These are phyloP conservation scores for Hyperoplus immaculatus DNA, from an alignment of 2,797 vertebrate genomes.

Conservation along the genomic window DNA sequence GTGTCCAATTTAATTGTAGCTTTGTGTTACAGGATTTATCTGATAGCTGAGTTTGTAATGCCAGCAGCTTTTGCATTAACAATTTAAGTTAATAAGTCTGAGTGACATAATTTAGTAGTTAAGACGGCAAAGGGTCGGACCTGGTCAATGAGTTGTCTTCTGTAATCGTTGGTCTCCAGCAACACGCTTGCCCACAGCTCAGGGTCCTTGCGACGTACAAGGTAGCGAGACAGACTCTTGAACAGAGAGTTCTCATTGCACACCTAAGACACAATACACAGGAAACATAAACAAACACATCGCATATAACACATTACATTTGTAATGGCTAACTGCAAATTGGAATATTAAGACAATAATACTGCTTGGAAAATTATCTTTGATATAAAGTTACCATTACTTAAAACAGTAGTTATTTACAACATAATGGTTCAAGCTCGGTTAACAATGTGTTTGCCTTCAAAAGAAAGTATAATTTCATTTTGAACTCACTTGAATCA, in stretches of 20 bases:
- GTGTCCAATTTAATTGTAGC: not conserved
- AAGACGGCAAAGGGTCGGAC: conserved; percentile 53
- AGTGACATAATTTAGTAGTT: not conserved
- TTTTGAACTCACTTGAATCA: conserved; percentile 89
- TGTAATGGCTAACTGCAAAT: not conserved
- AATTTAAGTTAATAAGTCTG: not conserved
- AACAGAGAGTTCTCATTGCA: conserved; percentile 99
- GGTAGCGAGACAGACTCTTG: conserved; percentile 97
- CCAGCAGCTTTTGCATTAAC: not conserved
- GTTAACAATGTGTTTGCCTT: too few species aligned
- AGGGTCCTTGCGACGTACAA: conserved; percentile 96
- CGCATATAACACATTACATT: not conserved
- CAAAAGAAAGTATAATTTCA: not conserved
- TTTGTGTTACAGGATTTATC: not conserved
- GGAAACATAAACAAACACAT: not conserved
- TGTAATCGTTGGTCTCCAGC: conserved; percentile 94
- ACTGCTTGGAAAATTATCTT: not conserved
- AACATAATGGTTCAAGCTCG: not conserved
- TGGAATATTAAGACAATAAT: not conserved
- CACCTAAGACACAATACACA: conserved; percentile 83
- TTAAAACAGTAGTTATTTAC: not conserved
- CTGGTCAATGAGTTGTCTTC: conserved; percentile 97
- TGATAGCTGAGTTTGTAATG: not conserved
- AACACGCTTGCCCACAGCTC: conserved; percentile 97
- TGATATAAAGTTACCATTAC: not conserved